Percentiles rank a stretch among this genome's conserved stretches.
Conservation (phyloP, 2,797 vertebrate species). For the Arrhamphus sclerolepis region DNA sequence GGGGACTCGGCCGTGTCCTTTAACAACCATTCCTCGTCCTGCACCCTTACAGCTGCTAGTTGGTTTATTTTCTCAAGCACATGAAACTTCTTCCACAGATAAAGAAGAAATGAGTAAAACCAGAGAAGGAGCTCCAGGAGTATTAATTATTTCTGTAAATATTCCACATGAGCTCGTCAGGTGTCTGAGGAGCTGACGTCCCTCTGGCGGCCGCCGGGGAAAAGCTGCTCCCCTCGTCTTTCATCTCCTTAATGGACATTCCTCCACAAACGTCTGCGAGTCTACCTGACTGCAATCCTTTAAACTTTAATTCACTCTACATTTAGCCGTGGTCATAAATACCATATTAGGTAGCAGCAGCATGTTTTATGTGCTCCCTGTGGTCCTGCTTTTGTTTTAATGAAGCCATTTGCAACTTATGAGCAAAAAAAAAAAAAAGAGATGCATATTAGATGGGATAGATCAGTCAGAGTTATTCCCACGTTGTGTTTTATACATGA, state of each 20-base stretch:
- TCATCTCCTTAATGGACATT: slow-evolving; percentile 96
- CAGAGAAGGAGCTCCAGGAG: slow-evolving; percentile 44
- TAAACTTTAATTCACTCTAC: slow-evolving; percentile 99
- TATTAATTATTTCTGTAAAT: slow-evolving; percentile 74
- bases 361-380: slow-evolving; percentile 91
- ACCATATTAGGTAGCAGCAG: slow-evolving; percentile 95
- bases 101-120: slow-evolving; percentile 4
- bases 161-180: slow-evolving; percentile 71
- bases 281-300: slow-evolving; percentile 98
- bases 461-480: slow-evolving; percentile 96
- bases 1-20: slow-evolving; percentile 46
- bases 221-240: slow-evolving; percentile 76
- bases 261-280: slow-evolving; percentile 86
- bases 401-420: slow-evolving; percentile 99
- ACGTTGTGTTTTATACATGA: slow-evolving; percentile 92
- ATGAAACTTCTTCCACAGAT: slow-evolving; percentile 39
- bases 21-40: slow-evolving; percentile 59
- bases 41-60: slow-evolving; percentile 49
- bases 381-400: slow-evolving; percentile 98
- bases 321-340: slow-evolving; percentile 98
- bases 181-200: slow-evolving; percentile 68
- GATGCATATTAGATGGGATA: slow-evolving; percentile 89
- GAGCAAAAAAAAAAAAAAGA: slow-evolving; percentile 80
- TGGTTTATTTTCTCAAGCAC: slow-evolving; percentile 61
- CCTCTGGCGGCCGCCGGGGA: slow-evolving; percentile 79